These are phyloP conservation scores for Cantharis rustica DNA, from an alignment of 2,888 invertebrate genomes.

Conservation along the genomic window DNA sequence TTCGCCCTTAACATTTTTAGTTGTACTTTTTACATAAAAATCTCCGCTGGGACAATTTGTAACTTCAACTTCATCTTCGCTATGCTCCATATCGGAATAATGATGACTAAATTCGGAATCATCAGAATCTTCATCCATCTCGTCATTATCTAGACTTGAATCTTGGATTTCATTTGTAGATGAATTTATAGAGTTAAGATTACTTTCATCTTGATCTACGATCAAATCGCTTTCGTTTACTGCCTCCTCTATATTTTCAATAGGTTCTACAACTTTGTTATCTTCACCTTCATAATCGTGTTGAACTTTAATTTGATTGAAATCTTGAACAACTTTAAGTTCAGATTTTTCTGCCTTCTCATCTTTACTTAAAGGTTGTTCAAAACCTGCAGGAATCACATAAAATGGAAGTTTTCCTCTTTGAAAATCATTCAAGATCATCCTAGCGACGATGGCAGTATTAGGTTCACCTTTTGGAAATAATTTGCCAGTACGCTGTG, in stretches of 20 bases:
- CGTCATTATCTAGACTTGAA: constrained; percentile 17
- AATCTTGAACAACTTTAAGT: constrained; percentile 75
- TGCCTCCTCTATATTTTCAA: constrained; percentile 43
- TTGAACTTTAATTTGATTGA: constrained; percentile 78
- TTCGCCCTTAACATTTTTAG: constrained; percentile 38
- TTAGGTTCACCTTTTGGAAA: constrained; percentile 98
- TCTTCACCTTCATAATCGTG: constrained; percentile 55
- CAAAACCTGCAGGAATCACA: constrained; percentile 83
- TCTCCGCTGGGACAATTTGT: constrained; percentile 52
- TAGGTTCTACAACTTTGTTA: constrained; percentile 63
- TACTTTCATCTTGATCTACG: constrained; percentile 44
- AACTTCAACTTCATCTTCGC: constrained; percentile 60
- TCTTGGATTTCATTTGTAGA: neutral
- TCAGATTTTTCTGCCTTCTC: constrained; percentile 52
- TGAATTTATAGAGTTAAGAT: constrained; percentile 37
- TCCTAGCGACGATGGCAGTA: constrained; percentile 82
- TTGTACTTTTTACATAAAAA: constrained; percentile 56
- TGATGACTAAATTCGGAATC: constrained; percentile 69
- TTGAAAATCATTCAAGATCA: constrained; percentile 99
- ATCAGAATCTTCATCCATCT: constrained; percentile 36
- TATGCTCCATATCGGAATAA: constrained; percentile 69
- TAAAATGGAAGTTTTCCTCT: constrained; percentile 96
- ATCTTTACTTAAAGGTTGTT: constrained; percentile 62
- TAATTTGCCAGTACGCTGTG: constrained; percentile 84
- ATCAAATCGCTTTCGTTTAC: constrained; percentile 32